phyloP scores from a whole-genome alignment of 2,888 invertebrate species.

The Nemapogon koenigi region DNA sequence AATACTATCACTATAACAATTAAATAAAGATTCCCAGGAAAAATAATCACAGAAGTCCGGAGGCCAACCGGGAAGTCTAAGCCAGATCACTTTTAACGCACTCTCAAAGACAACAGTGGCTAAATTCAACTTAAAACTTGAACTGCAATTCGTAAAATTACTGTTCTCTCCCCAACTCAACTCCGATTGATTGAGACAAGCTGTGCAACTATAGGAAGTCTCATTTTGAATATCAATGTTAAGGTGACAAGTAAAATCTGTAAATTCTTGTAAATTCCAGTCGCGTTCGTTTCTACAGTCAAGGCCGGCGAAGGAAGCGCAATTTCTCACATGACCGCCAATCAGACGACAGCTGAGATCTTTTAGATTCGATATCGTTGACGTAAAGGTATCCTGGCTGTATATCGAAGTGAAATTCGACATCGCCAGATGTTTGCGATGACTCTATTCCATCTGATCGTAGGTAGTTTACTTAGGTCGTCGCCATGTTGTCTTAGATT shows the following conservation, averaged over 20 bases:
- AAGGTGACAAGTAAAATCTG: constrained; percentile 27
- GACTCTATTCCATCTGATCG: constrained; percentile 8
- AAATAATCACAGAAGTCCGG: constrained; percentile 29
- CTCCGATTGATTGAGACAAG: constrained; percentile 34
- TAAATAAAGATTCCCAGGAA: constrained; percentile 27
- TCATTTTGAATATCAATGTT: constrained; percentile 54
- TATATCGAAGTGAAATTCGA: constrained; percentile 13
- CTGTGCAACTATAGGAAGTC: constrained; percentile 43
- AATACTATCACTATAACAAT: constrained; percentile 32
- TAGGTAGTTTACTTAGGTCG: constrained; percentile 2
- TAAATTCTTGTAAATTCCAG: background rate
- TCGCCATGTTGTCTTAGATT: constrained; percentile 5
- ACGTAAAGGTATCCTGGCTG: constrained; percentile 5
- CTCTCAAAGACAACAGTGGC: constrained; percentile 42
- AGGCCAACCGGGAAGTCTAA: constrained; percentile 30
- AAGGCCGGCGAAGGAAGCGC: constrained; percentile 25
- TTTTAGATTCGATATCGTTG: constrained; percentile 25
- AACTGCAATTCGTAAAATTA: constrained; percentile 42
- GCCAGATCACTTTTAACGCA: constrained; percentile 46
- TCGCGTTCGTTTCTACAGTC: constrained; percentile 27
- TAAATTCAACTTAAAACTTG: constrained; percentile 48
- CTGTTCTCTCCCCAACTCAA: constrained; percentile 25
- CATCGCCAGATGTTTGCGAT: constrained; percentile 12
- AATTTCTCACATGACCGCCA: constrained; percentile 23
- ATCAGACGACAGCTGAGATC: constrained; percentile 40